These are phyloP conservation scores for Oscheius sp. DNA, from an alignment of 2,888 invertebrate species.

Conservation along the genomic window DNA sequence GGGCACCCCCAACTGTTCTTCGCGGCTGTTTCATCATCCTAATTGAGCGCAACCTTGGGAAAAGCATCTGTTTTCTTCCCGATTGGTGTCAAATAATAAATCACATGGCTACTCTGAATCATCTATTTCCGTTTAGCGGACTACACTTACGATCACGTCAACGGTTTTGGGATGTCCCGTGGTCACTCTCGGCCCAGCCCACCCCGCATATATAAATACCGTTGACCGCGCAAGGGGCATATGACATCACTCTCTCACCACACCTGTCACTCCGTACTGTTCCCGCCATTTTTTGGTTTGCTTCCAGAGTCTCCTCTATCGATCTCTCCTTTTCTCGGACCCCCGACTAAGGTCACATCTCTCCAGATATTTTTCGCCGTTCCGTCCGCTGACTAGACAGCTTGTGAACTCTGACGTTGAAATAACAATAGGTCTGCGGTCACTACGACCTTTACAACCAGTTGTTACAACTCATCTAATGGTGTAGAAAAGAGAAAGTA, in stretches of 20 bases:
- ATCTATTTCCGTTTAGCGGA: conserved; percentile 8
- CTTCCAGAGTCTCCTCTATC: background rate
- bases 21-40: background rate
- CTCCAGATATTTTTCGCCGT: conserved; percentile 2
- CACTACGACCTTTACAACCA: conserved; percentile 28
- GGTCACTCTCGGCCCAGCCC: too few relatives aligned
- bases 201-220: conserved; percentile 28
- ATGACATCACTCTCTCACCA: conserved; percentile 26
- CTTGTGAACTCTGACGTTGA: background rate
- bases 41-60: background rate
- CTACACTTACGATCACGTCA: conserved; percentile 12
- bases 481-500: background rate
- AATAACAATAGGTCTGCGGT: conserved; percentile 22
- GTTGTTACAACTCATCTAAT: conserved; percentile 6
- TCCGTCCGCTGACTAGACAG: conserved; percentile 17
- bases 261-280: conserved; percentile 15
- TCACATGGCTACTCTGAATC: conserved; percentile 4
- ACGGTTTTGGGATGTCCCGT: conserved; percentile 25
- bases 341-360: background rate
- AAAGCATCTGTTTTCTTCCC: background rate
- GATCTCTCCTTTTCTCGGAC: background rate
- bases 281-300: background rate
- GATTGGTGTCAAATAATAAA: conserved; percentile 6
- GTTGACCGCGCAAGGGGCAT: conserved; percentile 11
- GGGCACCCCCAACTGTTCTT: too few relatives aligned